A percentile compares a stretch with the other conserved stretches of the same genome.
These are phyloP conservation scores for Sebastes vulpes DNA, from an alignment of 2,797 vertebrate genomes.

Conservation along the genomic window DNA sequence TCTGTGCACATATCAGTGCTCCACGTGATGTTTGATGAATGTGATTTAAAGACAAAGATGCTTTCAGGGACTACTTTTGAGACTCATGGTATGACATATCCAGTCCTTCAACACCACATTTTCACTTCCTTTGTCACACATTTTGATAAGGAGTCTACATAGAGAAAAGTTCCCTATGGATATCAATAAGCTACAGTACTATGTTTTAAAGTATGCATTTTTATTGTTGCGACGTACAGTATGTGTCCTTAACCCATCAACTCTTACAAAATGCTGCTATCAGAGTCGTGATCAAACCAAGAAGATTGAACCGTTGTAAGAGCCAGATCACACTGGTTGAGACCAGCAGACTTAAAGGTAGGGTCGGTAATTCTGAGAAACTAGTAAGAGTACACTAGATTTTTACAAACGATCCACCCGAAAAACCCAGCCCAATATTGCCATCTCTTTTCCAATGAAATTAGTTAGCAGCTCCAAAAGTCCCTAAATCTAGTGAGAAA, in stretches of 20 bases:
- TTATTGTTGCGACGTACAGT: background rate
- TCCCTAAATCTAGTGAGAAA: too few relatives aligned
- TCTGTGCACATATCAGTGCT: background rate
- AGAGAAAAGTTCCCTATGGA: background rate
- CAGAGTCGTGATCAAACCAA: background rate
- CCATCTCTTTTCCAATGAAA: too few relatives aligned
- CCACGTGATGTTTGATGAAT: background rate
- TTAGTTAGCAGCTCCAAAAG: too few relatives aligned
- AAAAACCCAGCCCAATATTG: too few relatives aligned
- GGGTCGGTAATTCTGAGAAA: too few relatives aligned
- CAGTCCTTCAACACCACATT: background rate
- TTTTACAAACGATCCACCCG: too few relatives aligned
- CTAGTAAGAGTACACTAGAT: too few relatives aligned
- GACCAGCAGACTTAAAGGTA: background rate
- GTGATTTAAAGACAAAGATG: background rate
- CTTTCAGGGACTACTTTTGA: background rate
- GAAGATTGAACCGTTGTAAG: background rate
- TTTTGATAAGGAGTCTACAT: background rate
- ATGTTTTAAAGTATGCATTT: background rate
- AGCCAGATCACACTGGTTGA: background rate
- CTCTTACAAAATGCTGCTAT: background rate
- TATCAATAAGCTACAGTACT: background rate
- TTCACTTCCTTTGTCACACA: background rate
- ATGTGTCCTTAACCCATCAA: background rate
- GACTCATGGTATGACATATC: background rate